Percentiles rank a stretch among this genome's conserved stretches.
Evolutionary conservation across 2,888 invertebrate genomes (phyloP).

Genomic region (Hoplodrina ambigua): DNA sequence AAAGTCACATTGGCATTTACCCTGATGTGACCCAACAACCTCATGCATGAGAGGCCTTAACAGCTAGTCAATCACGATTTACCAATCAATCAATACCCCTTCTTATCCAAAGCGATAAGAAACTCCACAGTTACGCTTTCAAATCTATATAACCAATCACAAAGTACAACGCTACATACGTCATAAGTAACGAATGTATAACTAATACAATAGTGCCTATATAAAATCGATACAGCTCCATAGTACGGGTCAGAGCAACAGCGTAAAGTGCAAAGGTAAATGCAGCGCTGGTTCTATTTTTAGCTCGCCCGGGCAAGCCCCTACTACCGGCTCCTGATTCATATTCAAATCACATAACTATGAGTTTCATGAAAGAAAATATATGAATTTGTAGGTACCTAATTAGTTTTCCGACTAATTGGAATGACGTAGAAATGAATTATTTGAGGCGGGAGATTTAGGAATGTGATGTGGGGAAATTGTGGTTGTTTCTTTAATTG

Average conservation of each 20-base stretch:
- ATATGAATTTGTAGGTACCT: neutral
- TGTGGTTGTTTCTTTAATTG: no score
- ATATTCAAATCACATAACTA: constrained; percentile 18
- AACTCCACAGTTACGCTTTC: no score
- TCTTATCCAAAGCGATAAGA: no score
- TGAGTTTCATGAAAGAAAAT: constrained; percentile 6
- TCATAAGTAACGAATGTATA: constrained; percentile 12
- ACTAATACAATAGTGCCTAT: constrained; percentile 10
- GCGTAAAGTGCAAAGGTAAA: constrained; percentile 81
- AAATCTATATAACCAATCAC: no score
- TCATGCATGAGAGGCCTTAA: no score
- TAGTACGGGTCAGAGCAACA: constrained; percentile 57
- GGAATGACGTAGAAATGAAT: neutral
- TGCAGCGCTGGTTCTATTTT: constrained; percentile 79
- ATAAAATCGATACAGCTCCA: constrained; percentile 54
- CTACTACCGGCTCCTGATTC: constrained; percentile 53
- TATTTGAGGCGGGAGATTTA: neutral
- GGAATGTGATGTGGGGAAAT: neutral
- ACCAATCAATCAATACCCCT: no score
- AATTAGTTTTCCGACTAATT: constrained; percentile 10
- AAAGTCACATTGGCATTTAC: no score
- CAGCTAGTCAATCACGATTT: no score
- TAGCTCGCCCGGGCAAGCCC: constrained; percentile 71
- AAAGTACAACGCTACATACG: neutral
- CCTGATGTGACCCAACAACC: no score